These are phyloP conservation scores for Clupea harengus DNA, from an alignment of 2,113 vertebrate species.

Conservation along the genomic window DNA sequence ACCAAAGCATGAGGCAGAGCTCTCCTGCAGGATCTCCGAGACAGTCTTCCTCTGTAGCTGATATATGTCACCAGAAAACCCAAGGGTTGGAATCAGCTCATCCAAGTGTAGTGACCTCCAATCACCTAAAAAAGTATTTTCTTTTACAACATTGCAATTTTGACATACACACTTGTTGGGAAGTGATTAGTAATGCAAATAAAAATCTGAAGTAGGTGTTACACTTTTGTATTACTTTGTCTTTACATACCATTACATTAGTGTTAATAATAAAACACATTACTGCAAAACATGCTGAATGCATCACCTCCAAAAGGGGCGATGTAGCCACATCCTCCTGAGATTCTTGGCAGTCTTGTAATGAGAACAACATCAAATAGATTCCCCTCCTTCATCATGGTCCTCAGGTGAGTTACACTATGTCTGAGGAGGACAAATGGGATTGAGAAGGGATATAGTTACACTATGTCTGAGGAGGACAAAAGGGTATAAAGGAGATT, in stretches of 20 bases:
- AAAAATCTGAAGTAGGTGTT: no score
- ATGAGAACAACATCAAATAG: slow-evolving; percentile 35
- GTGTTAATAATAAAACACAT: no score
- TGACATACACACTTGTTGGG: not conserved
- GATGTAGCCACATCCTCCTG: slow-evolving; percentile 53
- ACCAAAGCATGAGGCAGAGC: slow-evolving; percentile 18
- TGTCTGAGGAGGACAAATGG: slow-evolving; percentile 23
- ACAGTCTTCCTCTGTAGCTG: slow-evolving; percentile 44
- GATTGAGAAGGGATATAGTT: not conserved
- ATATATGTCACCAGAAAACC: slow-evolving; percentile 40
- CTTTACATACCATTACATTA: no score
- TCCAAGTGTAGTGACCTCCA: slow-evolving; percentile 53
- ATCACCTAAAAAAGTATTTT: slow-evolving; percentile 25
- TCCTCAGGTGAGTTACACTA: slow-evolving; percentile 29
- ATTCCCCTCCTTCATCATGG: not conserved
- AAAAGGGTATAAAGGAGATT: not conserved
- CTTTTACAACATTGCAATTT: not conserved
- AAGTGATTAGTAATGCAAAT: not conserved
- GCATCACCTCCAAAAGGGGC: slow-evolving; percentile 43
- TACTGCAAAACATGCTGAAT: not conserved
- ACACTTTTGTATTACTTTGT: no score
- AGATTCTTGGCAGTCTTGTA: slow-evolving; percentile 49
- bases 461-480: slow-evolving; percentile 30
- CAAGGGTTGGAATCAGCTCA: slow-evolving; percentile 41
- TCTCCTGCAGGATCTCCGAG: slow-evolving; percentile 35